Conservation (phyloP, 2,113 vertebrate species). For the Heterochromis multidens region DNA sequence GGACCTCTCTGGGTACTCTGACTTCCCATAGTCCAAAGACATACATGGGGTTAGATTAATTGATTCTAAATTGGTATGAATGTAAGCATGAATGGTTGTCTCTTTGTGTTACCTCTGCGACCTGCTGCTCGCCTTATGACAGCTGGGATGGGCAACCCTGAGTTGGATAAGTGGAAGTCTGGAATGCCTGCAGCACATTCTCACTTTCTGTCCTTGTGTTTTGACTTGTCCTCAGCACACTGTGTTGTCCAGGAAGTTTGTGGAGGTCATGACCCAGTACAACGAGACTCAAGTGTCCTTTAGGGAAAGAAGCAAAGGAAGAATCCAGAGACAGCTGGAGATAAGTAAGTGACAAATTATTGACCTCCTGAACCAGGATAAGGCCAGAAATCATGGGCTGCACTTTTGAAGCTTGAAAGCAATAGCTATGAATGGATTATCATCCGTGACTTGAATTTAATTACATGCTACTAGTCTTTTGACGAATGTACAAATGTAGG, state of each 20-base stretch:
- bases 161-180: not conserved
- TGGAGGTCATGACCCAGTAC: constrained; percentile 93
- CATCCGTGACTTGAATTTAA: not conserved
- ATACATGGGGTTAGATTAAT: not conserved
- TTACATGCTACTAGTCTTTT: not conserved
- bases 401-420: not conserved
- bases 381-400: not conserved
- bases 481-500: not conserved
- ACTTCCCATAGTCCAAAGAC: not conserved
- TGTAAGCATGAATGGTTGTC: not conserved
- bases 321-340: constrained; percentile 94
- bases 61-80: not conserved
- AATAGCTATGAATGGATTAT: not conserved
- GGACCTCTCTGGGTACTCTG: not conserved
- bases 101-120: not conserved
- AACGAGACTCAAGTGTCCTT: constrained; percentile 92
- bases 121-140: not conserved
- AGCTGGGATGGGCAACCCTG: not conserved
- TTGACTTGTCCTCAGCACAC: constrained; percentile 77
- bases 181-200: not conserved
- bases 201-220: not conserved
- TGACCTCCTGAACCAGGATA: not conserved
- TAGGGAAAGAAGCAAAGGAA: constrained; percentile 90
- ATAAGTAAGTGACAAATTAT: constrained; percentile 84
- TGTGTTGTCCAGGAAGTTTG: constrained; percentile 90